Evolutionary conservation across 2,797 vertebrate genomes (phyloP).

Genomic region (Danio choprae): DNA sequence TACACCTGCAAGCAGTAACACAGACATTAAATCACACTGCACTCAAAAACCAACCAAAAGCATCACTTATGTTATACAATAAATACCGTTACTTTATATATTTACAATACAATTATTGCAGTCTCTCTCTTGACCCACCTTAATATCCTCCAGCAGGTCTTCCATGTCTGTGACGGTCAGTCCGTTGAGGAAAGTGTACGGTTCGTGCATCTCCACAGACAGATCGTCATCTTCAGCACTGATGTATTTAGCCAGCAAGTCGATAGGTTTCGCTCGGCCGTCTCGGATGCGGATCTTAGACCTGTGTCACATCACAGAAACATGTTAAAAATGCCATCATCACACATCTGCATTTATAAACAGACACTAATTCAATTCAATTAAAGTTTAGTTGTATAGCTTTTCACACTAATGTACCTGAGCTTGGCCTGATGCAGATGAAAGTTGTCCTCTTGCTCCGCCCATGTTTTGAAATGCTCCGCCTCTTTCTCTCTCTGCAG

Average conservation of each 20-base stretch:
- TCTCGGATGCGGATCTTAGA: slow-evolving; percentile 98
- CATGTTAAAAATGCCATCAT: not conserved
- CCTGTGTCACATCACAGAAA: slow-evolving; percentile 67
- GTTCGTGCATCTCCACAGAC: slow-evolving; percentile 97
- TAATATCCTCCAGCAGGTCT: slow-evolving; percentile 96
- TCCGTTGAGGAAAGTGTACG: slow-evolving; percentile 95
- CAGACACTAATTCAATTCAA: too few relatives aligned
- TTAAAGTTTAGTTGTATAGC: too few relatives aligned
- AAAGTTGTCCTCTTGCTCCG: slow-evolving; percentile 98
- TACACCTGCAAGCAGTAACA: slow-evolving; percentile 70
- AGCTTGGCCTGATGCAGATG: slow-evolving; percentile 98
- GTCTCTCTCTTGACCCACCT: slow-evolving; percentile 76
- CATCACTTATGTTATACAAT: not conserved
- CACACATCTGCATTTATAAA: not conserved
- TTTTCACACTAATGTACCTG: slow-evolving; percentile 69
- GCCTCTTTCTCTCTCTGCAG: slow-evolving; percentile 97
- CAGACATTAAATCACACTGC: not conserved
- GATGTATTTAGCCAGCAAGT: slow-evolving; percentile 97
- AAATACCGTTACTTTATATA: not conserved
- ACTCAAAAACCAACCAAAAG: not conserved
- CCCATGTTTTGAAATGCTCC: slow-evolving; percentile 98
- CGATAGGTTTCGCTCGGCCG: slow-evolving; percentile 94
- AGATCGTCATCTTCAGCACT: slow-evolving; percentile 96
- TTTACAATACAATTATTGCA: too few relatives aligned
- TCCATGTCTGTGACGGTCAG: slow-evolving; percentile 98